Base-by-base conservation (phyloP, 2,888 invertebrate genomes). In the Thelaira solivaga region DNA sequence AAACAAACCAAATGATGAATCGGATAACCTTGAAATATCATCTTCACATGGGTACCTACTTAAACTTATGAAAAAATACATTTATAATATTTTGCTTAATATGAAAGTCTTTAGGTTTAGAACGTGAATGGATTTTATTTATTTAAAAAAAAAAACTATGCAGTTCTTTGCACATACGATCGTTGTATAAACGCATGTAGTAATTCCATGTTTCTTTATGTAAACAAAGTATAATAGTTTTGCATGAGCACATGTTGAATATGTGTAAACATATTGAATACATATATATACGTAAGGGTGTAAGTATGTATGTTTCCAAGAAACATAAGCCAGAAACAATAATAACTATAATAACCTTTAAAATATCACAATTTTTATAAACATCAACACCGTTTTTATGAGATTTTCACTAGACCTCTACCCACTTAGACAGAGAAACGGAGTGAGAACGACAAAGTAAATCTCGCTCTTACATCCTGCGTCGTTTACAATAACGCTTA, bases 331-430 rank as follows among this genome's bases (percentile, higher is more conserved):
- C 22, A 31, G 2, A 18, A 59, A 20, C 18, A 62, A 26, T 4
- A 47, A 31, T 34, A 51, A 51, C 24, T 45, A 71, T 61, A 72
- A 74, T 74, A 78, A 78, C 69, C 78, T 74, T 71, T 71, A 65
- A 78, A 71, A 71, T 74, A 78, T 74, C 78, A 78, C 69, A 65
- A 74, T 61, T 71, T 74, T 61, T 65, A 74, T 61, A 78, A 78
- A 74, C 65, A 78, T 78, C 78, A 78, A 74, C 78, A 78, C 65
- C 16, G 65, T 53, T 61, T 69, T 45, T 65, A 13, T 59, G 26
- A 20, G 24, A 49, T 62, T 78, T 68, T 34, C 55, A 22, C 20
- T 18, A 26, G 47, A 57, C 18, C 20, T 26, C 59, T n/a, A 39
- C 36, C 36, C 13, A 6, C 10, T 10, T 8, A 34, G 31, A 24